Evolutionary conservation across 2,113 vertebrate genomes (phyloP).

Genomic region (Epinephelus lanceolatus): DNA sequence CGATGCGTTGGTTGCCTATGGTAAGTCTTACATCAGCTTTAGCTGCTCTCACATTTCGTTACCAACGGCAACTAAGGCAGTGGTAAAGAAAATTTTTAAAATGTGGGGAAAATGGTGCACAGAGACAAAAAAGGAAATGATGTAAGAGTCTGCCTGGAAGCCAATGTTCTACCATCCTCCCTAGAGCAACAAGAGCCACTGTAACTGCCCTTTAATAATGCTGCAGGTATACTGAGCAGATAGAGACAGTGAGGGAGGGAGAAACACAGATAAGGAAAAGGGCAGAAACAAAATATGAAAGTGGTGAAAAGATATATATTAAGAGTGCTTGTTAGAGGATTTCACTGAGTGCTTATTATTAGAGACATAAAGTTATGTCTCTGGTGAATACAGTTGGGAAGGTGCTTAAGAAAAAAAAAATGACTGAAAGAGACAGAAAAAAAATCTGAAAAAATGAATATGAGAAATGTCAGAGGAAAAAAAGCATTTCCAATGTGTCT

Average conservation of each 20-base stretch:
- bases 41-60: conserved; percentile 47
- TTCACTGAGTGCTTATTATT: conserved; percentile 41
- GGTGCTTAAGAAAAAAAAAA: not conserved
- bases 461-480: conserved; percentile 18
- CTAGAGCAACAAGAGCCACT: conserved; percentile 51
- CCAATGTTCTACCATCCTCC: conserved; percentile 58
- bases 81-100: conserved; percentile 6
- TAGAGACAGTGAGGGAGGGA: conserved; percentile 16
- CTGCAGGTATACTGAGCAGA: conserved; percentile 47
- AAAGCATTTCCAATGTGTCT: conserved; percentile 7
- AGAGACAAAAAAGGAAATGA: conserved; percentile 65
- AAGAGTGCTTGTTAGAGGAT: conserved; percentile 14
- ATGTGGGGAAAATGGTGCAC: conserved; percentile 29
- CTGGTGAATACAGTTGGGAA: conserved; percentile 3
- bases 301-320: conserved; percentile 28
- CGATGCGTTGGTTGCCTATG: conserved; percentile 50
- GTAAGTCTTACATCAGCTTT: conserved; percentile 73
- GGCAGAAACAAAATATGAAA: conserved; percentile 38
- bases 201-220: conserved; percentile 64
- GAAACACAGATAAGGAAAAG: conserved; percentile 45
- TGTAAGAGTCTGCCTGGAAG: conserved; percentile 68
- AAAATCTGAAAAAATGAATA: not conserved
- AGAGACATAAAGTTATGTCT: conserved; percentile 18
- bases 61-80: conserved; percentile 46
- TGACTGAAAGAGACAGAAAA: not conserved